Evolutionary conservation across 1,140 invertebrate genomes (phyloP), one percentile per base, ranked within the genome.

Genomic region (Pectinophora gossypiella): DNA sequence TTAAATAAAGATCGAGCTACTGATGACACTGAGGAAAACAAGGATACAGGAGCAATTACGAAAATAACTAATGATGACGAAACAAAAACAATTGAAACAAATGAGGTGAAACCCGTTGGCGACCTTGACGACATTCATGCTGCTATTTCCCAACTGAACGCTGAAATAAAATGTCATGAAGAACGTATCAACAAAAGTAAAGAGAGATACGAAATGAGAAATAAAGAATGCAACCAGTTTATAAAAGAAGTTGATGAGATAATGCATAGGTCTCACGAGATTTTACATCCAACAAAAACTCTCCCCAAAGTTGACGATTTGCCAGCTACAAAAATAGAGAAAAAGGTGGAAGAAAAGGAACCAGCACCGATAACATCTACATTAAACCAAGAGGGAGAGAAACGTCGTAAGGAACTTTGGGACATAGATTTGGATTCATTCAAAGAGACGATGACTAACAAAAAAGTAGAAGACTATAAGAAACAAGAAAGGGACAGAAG

Each of bases 211-310:
- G 74, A 85, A 70, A 19, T 58, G 27, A 62, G 79, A 55, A 79
- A 75, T 47, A 56, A 74, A 52, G 79, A 85, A 43, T 87, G 84
- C 51, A 64, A 72, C 18, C 58, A 64, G 38, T 82, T 87, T 51
- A 82, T 88, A 1, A 64, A 79, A 60, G 85, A 87, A 69, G 72
- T 88, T n/a, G 77, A 87, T 62, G 63, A 66, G 15, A 61, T 87
- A 18, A 62, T 89, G 50, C 51, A 67, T 19, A 83, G 76, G 53
- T 87, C 85, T 19, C 61, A 76, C 19, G 61, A 58, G 36, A 74
- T 88, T 58, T 66, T 88, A 40, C 78, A 83, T 57, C 81, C 84
- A 13, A 50, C 36, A 3, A 67, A 42, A 7, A 21, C 19, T 19
- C 42, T 19, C 5, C 15, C 42, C 7, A 32, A 32, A 3, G 27